phyloP scores from a whole-genome alignment of 2,797 vertebrate species.

The Leptatherina wallacei region DNA sequence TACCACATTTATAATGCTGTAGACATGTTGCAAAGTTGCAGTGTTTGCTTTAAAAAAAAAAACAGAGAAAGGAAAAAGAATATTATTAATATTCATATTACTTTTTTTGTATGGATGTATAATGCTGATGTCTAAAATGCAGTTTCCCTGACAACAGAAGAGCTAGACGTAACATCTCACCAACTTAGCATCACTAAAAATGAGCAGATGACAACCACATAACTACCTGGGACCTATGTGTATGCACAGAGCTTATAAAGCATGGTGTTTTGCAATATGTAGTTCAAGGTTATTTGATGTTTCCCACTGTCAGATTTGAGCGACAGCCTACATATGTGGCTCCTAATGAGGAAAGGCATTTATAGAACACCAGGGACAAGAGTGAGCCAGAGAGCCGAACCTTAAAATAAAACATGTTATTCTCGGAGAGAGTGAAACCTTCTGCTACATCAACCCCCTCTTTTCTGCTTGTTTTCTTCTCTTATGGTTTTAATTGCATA shows the following conservation, averaged over 20 bases:
- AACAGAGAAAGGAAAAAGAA: too few species aligned
- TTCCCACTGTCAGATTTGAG: slow-evolving; percentile 73
- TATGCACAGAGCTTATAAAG: slow-evolving; percentile 20
- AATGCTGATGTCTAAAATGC: background rate
- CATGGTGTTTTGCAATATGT: slow-evolving; percentile 63
- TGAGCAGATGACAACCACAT: background rate
- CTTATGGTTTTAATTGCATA: slow-evolving; percentile 28
- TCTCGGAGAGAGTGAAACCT: slow-evolving; percentile 70
- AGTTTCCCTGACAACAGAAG: slow-evolving; percentile 4
- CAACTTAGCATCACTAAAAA: background rate
- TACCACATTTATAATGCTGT: background rate
- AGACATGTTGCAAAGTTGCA: background rate
- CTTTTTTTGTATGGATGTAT: too few species aligned
- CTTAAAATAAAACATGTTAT: slow-evolving; percentile 83
- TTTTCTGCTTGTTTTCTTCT: slow-evolving; percentile 27
- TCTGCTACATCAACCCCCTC: slow-evolving; percentile 54
- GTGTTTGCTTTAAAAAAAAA: background rate
- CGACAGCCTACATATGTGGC: slow-evolving; percentile 79
- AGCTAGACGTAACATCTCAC: slow-evolving; percentile 1
- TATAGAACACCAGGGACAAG: slow-evolving; percentile 75
- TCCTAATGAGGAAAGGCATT: slow-evolving; percentile 81
- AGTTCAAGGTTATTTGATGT: slow-evolving; percentile 83
- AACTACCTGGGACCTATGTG: slow-evolving; percentile 9
- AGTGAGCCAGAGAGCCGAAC: slow-evolving; percentile 70
- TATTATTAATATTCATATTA: too few species aligned